These are phyloP conservation scores for Dufourea novaeangliae DNA, from an alignment of 1,140 invertebrate species.

Conservation along the genomic window DNA sequence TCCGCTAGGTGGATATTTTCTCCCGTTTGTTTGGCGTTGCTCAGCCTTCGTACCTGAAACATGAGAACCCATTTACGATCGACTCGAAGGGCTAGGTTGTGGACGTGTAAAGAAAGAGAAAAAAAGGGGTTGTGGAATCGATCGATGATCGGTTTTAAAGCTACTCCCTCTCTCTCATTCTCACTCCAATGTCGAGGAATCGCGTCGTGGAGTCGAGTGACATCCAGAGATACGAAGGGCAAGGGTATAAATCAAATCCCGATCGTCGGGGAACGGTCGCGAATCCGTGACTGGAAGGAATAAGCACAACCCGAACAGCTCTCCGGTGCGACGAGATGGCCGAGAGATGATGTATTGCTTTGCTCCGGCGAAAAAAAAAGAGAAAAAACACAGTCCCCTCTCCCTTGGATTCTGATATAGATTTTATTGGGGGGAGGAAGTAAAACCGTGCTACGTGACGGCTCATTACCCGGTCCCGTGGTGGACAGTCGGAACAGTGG, in stretches of 20 bases:
- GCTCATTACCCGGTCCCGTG: conserved; percentile 75
- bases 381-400: background rate
- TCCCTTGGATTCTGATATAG: conserved; percentile 67
- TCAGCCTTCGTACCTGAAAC: conserved; percentile 47
- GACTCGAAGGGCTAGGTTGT: background rate
- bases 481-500: conserved; percentile 66
- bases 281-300: conserved; percentile 49
- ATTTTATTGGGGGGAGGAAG: conserved; percentile 73
- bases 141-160: conserved; percentile 50
- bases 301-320: conserved; percentile 17
- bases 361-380: conserved; percentile 43
- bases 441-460: conserved; percentile 68
- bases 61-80: conserved; percentile 50
- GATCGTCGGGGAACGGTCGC: conserved; percentile 24
- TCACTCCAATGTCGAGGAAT: conserved; percentile 46
- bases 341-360: conserved; percentile 67
- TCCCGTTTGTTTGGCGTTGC: conserved; percentile 61
- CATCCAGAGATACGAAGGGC: conserved; percentile 29
- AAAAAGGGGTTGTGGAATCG: conserved; percentile 17
- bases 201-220: conserved; percentile 36
- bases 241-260: conserved; percentile 57
- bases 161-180: too few species aligned
- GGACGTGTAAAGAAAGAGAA: background rate
- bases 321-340: conserved; percentile 31
- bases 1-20: conserved; percentile 52